Base-by-base conservation (phyloP, 2,113 vertebrate species). In the Aspidoscelis tigris region DNA sequence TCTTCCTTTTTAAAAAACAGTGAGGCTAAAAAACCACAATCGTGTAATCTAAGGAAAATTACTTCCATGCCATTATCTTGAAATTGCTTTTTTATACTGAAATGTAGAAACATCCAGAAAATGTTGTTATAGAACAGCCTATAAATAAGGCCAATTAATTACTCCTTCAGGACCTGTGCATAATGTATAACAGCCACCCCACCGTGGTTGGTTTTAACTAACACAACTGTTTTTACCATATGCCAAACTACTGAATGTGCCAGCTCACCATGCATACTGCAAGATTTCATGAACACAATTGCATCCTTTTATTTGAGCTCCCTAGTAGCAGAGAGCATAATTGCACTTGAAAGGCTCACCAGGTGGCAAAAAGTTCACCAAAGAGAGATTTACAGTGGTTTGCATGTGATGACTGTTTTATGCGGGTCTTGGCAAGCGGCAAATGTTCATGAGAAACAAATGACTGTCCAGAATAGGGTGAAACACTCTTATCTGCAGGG, bases 401-500 rank as follows among this genome's bases (percentile, higher is more conserved):
- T 78, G 39, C 77, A 65, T 26, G 12, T 8, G 41, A 21, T 14
- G 24, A 22, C 22, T 44, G 39, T 78, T 78, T 66, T 61, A 65
- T 44, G 61, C 44, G 39, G 58, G 33, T 4, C n/a, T 65, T 78
- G 61, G 77, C 77, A 65, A 24, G 77, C 5, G n/a, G 61, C 61
- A 4, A 41, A 78, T 43, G 33, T 78, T 78, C 58, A 78, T 78
- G 20, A 43, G 41, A 78, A 78, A 22, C 58, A 64, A 65, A 78
- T 14, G 61, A 65, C 43, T 22, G 16, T 26, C 22, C 24, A 16
- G 41, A 26, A 41, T 41, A 78, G 12, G 39, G 24, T n/a, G 39
- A 66, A 61, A 65, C 39, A 43, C 77, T 61, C 77, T 78, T 78
- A 65, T 78, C 58, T 78, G 39, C 55, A 78, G 33, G 65, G 39